Percentiles rank a stretch among this genome's conserved stretches.
Conservation (phyloP, 2,888 invertebrate species). For the Caenorhabditis virilis region DNA sequence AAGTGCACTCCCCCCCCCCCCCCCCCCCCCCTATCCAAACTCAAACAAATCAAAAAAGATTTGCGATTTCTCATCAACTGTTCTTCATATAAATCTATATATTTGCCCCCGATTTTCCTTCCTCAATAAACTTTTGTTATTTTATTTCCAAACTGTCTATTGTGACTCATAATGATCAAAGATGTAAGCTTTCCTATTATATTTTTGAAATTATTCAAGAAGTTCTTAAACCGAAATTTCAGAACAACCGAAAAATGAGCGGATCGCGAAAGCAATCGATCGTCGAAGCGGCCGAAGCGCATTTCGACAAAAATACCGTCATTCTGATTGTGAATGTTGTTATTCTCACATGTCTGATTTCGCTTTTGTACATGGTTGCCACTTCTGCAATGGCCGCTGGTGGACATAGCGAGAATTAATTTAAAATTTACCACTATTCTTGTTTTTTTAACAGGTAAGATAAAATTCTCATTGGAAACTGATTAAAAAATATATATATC, state of each 20-base stretch:
- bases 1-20: no score
- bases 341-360: constrained; percentile 59
- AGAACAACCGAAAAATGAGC: constrained; percentile 22
- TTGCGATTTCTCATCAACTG: no score
- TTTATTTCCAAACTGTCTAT: not conserved
- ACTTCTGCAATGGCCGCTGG: constrained; percentile 63
- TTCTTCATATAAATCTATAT: no score
- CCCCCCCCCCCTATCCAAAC: no score
- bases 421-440: no score
- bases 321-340: constrained; percentile 61
- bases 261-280: constrained; percentile 52
- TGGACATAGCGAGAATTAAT: constrained; percentile 51
- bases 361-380: constrained; percentile 64
- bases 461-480: no score
- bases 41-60: no score
- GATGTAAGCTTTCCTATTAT: no score
- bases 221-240: not conserved
- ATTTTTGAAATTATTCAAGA: not conserved
- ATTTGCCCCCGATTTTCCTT: not conserved
- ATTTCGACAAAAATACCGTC: constrained; percentile 61
- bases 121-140: not conserved
- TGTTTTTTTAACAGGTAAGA: no score
- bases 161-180: not conserved
- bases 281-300: constrained; percentile 61
- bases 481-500: no score